phyloP scores from a whole-genome alignment of 2,797 vertebrate species.

The Sebastes melanostomus region DNA sequence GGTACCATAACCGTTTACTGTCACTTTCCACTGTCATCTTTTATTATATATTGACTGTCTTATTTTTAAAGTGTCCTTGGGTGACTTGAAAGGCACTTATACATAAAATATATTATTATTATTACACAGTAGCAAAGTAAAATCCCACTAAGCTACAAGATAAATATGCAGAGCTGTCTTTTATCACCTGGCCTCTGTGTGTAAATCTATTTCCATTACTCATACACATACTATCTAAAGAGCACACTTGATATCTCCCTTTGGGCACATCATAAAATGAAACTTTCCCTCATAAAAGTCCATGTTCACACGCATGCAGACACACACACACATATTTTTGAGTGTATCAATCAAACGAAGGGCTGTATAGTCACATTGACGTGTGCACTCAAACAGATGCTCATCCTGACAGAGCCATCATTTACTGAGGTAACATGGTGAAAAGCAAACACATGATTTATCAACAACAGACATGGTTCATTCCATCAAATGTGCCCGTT shows the following conservation, averaged over 20 bases:
- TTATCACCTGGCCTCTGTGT: too few species aligned
- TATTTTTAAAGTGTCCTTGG: too few species aligned
- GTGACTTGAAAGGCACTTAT: too few species aligned
- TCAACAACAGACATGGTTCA: constrained; percentile 1
- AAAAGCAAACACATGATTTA: constrained; percentile 8
- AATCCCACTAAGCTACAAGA: too few species aligned
- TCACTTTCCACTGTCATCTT: too few species aligned
- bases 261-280: not conserved
- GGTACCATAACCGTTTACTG: too few species aligned
- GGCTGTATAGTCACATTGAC: not conserved
- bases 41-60: too few species aligned
- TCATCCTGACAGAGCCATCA: not conserved
- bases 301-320: not conserved
- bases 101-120: too few species aligned
- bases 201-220: too few species aligned
- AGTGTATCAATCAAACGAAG: not conserved
- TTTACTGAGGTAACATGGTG: not conserved
- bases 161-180: too few species aligned
- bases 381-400: not conserved
- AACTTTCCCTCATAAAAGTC: not conserved
- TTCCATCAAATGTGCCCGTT: constrained; percentile 14
- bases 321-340: not conserved
- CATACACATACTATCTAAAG: too few species aligned
- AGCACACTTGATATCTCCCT: not conserved
- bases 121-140: too few species aligned